Evolutionary conservation across 2,113 vertebrate genomes (phyloP), one percentile per base, ranked within the genome.

Genomic region (Heterotilapia buettikoferi): DNA sequence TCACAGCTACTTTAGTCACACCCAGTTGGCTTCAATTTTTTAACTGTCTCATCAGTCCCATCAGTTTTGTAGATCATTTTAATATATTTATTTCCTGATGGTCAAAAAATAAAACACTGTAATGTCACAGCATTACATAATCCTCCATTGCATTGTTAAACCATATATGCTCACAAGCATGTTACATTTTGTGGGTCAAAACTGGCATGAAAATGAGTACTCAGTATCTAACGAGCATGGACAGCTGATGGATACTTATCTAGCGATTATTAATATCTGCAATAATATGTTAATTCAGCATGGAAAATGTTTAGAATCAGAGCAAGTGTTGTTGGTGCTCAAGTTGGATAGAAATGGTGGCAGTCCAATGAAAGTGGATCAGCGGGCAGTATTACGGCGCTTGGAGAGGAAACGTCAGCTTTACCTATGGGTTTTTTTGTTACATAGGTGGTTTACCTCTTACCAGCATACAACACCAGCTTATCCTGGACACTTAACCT

Each of bases 131-230:
- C 5, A 0, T 1, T 78, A 52, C 16, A 33, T 52, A 33, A 78
- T 52, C 26, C 26, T 13, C 18, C 73, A 52, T n/a, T 78, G 73
- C 45, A 78, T 33, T 78, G 73, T 78, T 52, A 52, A 78, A 78
- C 0, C 45, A 78, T n/a, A 52, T 52, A 19, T 78, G 43, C 73
- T 78, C 45, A n/a, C 18, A 31, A 78, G 73, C 45, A 50, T 52
- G 73, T 78, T 52, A 52, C 45, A 76, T 76, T 52, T 31, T 7
- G 45, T 52, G 45, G 45, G 45, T 78, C 26, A 31, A 8, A 52
- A 31, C 45, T 78, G 10, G 47, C 26, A 33, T 52, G 16, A n/a
- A 78, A 33, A 78, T 78, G 26, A 52, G 26, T 52, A 52, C n/a
- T 52, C 2, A 6, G 26, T 52, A 13, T 78, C 26, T 33, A n/a